These are phyloP conservation scores for Stenopsyche tienmushanensis DNA, from an alignment of 1,140 invertebrate species.

Conservation along the genomic window DNA sequence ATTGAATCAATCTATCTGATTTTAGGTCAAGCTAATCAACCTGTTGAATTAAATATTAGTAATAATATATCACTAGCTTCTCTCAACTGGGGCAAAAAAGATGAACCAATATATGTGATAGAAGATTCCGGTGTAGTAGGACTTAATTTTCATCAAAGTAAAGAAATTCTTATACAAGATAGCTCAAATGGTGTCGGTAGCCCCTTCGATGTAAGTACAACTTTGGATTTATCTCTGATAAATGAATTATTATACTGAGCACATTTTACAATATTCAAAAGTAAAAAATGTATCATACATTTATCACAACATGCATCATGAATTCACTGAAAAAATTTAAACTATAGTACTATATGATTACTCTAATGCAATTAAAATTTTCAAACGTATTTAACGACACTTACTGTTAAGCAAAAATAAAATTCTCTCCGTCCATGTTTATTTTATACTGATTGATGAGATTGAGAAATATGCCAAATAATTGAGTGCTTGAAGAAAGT, in stretches of 20 bases:
- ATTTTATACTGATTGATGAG: no score
- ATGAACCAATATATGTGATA: conserved; percentile 77
- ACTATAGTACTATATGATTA: no score
- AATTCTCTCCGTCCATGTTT: no score
- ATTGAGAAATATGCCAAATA: no score
- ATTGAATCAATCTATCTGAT: conserved; percentile 17
- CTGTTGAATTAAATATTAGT: conserved; percentile 66
- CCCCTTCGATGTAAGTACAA: conserved; percentile 41
- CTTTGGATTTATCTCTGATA: no score
- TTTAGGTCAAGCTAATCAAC: conserved; percentile 57
- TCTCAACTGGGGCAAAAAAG: conserved; percentile 77
- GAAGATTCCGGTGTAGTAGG: conserved; percentile 83
- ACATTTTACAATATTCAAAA: no score
- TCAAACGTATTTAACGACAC: no score
- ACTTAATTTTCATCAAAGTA: conserved; percentile 85
- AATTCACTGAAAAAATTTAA: no score
- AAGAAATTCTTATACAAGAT: conserved; percentile 80
- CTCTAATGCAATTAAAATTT: no score
- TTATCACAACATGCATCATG: background rate
- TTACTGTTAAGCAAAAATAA: no score
- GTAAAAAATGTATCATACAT: background rate
- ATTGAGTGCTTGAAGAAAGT: no score
- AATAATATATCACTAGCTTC: conserved; percentile 79
- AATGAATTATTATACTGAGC: no score
- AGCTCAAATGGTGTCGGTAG: conserved; percentile 65